Conservation (phyloP, 2,888 invertebrate genomes). For the Dione vanillae region DNA sequence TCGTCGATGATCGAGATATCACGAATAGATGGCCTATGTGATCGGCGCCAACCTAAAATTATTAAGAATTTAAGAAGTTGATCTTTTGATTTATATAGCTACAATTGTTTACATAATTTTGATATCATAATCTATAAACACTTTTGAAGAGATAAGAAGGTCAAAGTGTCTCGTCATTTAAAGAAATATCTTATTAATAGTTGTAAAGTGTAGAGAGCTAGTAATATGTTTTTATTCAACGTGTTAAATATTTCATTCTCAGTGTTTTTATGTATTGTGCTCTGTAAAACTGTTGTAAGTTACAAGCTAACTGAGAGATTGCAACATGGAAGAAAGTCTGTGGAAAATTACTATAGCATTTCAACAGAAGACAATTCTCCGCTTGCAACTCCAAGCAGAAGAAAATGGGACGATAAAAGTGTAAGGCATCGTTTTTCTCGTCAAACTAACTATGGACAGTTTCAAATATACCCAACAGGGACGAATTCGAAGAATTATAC, state of each 20-base stretch:
- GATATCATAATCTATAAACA: not conserved
- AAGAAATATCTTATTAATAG: not conserved
- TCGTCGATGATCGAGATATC: conserved; percentile 95
- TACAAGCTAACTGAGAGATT: not conserved
- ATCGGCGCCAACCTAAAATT: conserved; percentile 88
- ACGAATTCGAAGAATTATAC: conserved; percentile 29
- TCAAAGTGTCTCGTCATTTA: conserved; percentile 10
- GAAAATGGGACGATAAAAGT: not conserved
- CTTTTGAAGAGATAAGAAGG: not conserved
- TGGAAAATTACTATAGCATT: not conserved
- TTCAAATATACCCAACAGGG: conserved; percentile 55
- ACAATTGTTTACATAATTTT: not conserved
- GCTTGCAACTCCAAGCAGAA: not conserved
- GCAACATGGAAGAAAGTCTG: not conserved
- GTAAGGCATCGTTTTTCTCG: conserved; percentile 49
- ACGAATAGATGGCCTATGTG: conserved; percentile 92
- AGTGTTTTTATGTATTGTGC: conserved; percentile 48
- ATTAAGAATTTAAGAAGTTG: conserved; percentile 5
- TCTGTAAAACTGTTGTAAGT: conserved; percentile 48
- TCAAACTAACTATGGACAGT: conserved; percentile 53
- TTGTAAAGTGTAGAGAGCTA: not conserved
- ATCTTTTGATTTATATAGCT: not conserved
- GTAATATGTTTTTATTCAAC: not conserved
- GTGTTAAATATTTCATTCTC: not conserved
- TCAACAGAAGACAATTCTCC: not conserved